These are phyloP conservation scores for Himalopsyche anomala DNA, from an alignment of 2,888 invertebrate species.

Conservation along the genomic window DNA sequence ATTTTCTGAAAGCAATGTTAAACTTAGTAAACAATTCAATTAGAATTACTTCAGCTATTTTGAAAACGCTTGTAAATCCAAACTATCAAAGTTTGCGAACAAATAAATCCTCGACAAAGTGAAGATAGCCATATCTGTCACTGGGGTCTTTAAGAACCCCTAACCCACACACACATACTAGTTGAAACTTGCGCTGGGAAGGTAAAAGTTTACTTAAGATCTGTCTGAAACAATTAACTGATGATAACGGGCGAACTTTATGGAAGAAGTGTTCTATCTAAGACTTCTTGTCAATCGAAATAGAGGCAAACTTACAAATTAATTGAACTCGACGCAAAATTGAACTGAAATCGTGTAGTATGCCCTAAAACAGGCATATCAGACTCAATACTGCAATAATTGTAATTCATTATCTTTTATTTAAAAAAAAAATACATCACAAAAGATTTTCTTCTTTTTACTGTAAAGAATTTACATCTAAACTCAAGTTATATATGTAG, in stretches of 20 bases:
- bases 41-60: not conserved
- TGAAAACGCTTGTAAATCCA: slow-evolving; percentile 1
- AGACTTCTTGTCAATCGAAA: slow-evolving; percentile 1
- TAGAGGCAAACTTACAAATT: not conserved
- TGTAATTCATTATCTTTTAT: no score
- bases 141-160: slow-evolving; percentile 6
- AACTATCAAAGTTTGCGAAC: slow-evolving; percentile 14
- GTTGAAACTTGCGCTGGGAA: not conserved
- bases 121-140: slow-evolving; percentile 11
- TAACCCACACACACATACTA: not conserved
- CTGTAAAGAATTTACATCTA: no score
- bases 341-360: no score
- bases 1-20: no score
- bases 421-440: no score
- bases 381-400: no score
- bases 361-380: no score
- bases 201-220: slow-evolving; percentile 32
- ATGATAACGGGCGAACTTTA: slow-evolving; percentile 14
- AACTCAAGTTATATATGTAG: no score
- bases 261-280: not conserved
- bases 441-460: no score
- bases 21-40: not conserved
- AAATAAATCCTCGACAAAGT: not conserved
- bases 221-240: slow-evolving; percentile 43
- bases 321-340: not conserved